These are phyloP conservation scores for Caracal caracal DNA, from an alignment of 2,113 vertebrate species.

Conservation along the genomic window DNA sequence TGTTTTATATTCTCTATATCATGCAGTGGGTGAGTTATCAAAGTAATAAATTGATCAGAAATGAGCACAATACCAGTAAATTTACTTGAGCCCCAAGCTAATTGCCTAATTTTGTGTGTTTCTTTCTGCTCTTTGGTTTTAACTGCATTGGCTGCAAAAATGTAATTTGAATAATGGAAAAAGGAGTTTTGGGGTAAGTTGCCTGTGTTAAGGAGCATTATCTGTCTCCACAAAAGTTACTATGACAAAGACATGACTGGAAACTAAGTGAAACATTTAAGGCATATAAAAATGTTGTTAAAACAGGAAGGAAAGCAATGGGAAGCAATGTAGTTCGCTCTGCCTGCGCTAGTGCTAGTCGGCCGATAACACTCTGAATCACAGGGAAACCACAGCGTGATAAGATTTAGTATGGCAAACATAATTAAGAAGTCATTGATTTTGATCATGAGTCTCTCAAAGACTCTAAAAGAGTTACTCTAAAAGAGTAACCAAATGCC, in stretches of 20 bases:
- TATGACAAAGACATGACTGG: not conserved
- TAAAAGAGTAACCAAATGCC: not conserved
- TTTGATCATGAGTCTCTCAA: conserved; percentile 6
- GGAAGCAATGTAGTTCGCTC: not conserved
- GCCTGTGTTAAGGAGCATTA: not conserved
- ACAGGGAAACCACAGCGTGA: not conserved
- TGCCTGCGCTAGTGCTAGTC: not conserved
- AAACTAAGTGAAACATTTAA: not conserved
- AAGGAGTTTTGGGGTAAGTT: not conserved
- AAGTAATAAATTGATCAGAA: not conserved
- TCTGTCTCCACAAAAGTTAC: not conserved
- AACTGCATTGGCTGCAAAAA: not conserved
- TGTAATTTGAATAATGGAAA: not conserved
- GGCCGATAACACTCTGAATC: not conserved
- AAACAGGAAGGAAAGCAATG: not conserved
- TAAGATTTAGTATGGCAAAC: not conserved
- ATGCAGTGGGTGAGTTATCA: not conserved
- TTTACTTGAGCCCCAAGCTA: not conserved
- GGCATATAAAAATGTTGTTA: not conserved
- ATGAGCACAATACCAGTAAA: not conserved
- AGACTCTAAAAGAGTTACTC: not conserved
- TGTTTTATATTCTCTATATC: not conserved
- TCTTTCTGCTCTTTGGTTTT: not conserved
- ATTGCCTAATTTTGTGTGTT: conserved; percentile 23
- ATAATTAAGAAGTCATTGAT: not conserved